Conservation (phyloP, 2,797 vertebrate genomes). For the Falco novaeseelandiae region DNA sequence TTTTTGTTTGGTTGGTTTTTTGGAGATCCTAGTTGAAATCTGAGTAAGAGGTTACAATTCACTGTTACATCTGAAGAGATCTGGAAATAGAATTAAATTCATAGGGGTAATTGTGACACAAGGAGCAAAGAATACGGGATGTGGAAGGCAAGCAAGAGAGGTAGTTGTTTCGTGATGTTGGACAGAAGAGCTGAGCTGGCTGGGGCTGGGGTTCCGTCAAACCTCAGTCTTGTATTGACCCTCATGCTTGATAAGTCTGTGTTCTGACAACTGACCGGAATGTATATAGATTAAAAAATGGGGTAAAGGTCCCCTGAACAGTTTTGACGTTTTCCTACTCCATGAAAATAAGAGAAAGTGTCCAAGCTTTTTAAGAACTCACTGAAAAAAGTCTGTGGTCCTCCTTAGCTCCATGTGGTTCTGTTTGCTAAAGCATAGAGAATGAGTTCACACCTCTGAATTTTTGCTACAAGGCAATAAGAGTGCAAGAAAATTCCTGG, state of each 20-base stretch:
- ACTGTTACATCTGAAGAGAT: not conserved
- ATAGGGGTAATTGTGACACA: not conserved
- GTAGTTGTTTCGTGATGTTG: not conserved
- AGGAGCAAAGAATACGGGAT: not conserved
- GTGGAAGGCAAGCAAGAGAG: not conserved
- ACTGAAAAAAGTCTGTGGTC: not conserved
- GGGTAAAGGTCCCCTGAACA: not conserved
- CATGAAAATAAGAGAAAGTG: not conserved
- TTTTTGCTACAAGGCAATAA: not conserved
- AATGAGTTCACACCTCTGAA: not conserved
- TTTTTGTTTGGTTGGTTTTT: not conserved
- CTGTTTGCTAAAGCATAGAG: not conserved
- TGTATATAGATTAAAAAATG: not conserved
- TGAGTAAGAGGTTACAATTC: not conserved
- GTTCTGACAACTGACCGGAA: not conserved
- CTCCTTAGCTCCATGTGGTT: not conserved
- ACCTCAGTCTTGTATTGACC: not conserved
- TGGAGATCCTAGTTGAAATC: not conserved
- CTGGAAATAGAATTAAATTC: not conserved
- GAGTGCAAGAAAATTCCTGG: not conserved
- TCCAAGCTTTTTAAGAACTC: not conserved
- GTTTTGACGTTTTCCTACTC: not conserved
- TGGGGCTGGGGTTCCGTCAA: not conserved
- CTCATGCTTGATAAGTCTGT: fast-evolving
- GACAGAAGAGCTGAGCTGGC: not conserved